Evolutionary conservation across 2,113 vertebrate species (phyloP).

Genomic region (Alethe diademata): DNA sequence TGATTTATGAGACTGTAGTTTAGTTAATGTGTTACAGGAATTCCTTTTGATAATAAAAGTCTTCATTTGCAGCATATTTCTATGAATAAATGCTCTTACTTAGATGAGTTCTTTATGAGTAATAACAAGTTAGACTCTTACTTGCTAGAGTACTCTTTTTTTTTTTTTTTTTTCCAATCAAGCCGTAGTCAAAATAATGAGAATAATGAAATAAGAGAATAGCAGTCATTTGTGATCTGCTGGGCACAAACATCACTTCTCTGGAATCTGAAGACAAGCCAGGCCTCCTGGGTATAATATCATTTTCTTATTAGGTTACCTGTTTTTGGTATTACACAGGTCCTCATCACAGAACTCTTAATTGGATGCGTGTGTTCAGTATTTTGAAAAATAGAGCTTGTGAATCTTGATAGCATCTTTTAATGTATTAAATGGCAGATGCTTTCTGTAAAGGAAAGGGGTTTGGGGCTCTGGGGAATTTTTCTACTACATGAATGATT

Average conservation of each 20-base stretch:
- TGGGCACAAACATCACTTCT: background rate
- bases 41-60: background rate
- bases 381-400: background rate
- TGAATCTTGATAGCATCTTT: background rate
- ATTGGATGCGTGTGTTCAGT: background rate
- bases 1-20: background rate
- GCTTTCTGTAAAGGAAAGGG: background rate
- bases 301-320: background rate
- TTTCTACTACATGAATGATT: background rate
- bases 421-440: background rate
- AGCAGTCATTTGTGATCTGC: conserved; percentile 10
- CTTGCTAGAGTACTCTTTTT: background rate
- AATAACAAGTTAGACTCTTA: background rate
- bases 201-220: conserved; percentile 12
- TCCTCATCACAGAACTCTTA: background rate
- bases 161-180: background rate
- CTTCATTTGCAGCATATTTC: background rate
- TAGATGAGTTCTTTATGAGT: background rate
- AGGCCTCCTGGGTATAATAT: background rate
- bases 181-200: conserved; percentile 19
- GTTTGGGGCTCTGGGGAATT: background rate
- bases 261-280: conserved; percentile 13
- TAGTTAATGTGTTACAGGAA: background rate
- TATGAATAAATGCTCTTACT: background rate
- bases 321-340: background rate